These are phyloP conservation scores for Aleiodes alternator DNA, from an alignment of 2,888 invertebrate species.

Conservation along the genomic window DNA sequence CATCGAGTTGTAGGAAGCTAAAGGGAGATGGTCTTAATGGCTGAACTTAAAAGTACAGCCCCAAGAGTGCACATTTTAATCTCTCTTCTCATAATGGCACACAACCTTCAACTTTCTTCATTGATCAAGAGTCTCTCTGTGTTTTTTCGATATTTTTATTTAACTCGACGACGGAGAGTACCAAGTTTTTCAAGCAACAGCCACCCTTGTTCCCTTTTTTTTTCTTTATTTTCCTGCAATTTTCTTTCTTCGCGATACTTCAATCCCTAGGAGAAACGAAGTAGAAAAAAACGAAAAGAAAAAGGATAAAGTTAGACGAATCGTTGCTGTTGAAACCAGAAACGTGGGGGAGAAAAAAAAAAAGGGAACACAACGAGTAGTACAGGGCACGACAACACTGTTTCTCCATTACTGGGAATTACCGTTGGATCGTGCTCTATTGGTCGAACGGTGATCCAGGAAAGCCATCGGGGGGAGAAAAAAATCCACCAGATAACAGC, in stretches of 20 bases:
- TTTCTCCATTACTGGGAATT: constrained; percentile 65
- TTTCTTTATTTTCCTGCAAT: constrained; percentile 34
- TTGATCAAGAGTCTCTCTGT: neutral
- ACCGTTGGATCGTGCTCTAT: constrained; percentile 46
- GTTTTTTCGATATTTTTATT: constrained; percentile 12
- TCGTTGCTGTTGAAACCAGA: constrained; percentile 21
- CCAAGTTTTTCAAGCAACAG: constrained; percentile 11
- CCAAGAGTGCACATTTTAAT: constrained; percentile 10
- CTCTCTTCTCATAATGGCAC: neutral
- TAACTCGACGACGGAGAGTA: neutral
- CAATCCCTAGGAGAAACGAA: neutral
- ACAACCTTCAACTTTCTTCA: constrained; percentile 5
- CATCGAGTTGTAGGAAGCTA: neutral
- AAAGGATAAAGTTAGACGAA: constrained; percentile 29
- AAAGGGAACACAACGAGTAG: constrained; percentile 34
- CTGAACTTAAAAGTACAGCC: constrained; percentile 7
- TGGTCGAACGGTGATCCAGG: constrained; percentile 49
- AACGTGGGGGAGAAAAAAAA: constrained; percentile 13
- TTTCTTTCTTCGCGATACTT: constrained; percentile 8
- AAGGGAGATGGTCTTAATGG: neutral
- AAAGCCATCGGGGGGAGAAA: neutral
- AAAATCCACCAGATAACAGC: neutral
- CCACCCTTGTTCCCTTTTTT: constrained; percentile 26
- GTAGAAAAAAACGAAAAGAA: neutral
- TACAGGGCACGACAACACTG: constrained; percentile 58